These are phyloP conservation scores for Troglohyphantes excavatus DNA, from an alignment of 2,888 invertebrate genomes.

Conservation along the genomic window DNA sequence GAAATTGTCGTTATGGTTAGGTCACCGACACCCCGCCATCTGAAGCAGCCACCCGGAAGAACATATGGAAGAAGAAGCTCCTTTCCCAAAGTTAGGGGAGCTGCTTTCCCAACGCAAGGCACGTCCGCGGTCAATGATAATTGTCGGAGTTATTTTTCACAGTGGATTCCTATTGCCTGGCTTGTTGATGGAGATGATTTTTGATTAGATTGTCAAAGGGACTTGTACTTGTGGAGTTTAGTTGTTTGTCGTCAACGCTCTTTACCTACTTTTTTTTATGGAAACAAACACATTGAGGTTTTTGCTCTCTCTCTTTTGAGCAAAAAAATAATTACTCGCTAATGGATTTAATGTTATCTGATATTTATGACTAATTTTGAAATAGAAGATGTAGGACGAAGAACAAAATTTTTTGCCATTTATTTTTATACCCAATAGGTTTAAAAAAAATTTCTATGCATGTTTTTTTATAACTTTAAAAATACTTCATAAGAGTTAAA, in stretches of 20 bases:
- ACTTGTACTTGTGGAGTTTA: background rate
- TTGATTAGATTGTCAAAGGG: background rate
- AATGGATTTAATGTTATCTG: too few species aligned
- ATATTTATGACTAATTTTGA: too few species aligned
- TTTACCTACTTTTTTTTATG: too few species aligned
- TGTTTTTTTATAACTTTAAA: too few species aligned
- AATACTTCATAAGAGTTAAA: too few species aligned
- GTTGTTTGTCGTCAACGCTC: background rate
- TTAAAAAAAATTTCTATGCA: too few species aligned
- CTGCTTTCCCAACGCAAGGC: background rate
- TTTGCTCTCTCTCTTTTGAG: too few species aligned
- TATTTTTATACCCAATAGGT: too few species aligned
- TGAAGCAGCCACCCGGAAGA: slow-evolving; percentile 2
- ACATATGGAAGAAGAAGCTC: background rate
- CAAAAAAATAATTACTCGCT: too few species aligned
- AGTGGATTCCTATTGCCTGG: background rate
- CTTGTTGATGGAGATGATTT: background rate
- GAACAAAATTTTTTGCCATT: too few species aligned
- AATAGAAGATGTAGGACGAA: too few species aligned
- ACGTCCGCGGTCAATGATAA: background rate
- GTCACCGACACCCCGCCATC: background rate
- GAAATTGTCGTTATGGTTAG: background rate
- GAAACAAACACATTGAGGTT: too few species aligned
- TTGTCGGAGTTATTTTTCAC: background rate
- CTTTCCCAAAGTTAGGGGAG: background rate